Percentiles rank a stretch among this genome's conserved stretches.
Evolutionary conservation across 2,113 vertebrate species (phyloP).

Genomic region (Galbula dea): DNA sequence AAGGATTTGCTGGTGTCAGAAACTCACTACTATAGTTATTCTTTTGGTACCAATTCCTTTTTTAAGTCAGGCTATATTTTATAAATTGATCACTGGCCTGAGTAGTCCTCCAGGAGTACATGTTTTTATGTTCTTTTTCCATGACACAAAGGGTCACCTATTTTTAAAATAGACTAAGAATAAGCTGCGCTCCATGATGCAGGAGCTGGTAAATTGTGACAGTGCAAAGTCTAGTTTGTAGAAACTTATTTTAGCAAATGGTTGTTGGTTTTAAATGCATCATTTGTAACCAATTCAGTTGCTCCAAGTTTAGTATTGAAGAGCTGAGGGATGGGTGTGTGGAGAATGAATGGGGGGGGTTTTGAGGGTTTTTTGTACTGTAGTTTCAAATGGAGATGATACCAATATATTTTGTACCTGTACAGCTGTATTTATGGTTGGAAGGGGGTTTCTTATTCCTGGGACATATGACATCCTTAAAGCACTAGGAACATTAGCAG

Average conservation of each 20-base stretch:
- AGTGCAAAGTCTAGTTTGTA: constrained; percentile 52
- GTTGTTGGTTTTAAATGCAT: constrained; percentile 10
- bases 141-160: constrained; percentile 66
- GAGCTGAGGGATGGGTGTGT: not conserved
- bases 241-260: constrained; percentile 62
- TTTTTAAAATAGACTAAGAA: constrained; percentile 77
- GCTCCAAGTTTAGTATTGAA: constrained; percentile 26
- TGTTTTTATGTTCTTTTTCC: constrained; percentile 61
- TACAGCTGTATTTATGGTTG: constrained; percentile 52
- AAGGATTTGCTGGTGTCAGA: not conserved
- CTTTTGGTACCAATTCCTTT: constrained; percentile 52
- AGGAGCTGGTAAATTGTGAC: constrained; percentile 58
- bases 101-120: constrained; percentile 23
- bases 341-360: constrained; percentile 16
- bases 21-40: not conserved
- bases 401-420: constrained; percentile 64
- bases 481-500: constrained; percentile 36
- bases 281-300: constrained; percentile 48
- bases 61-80: constrained; percentile 40
- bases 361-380: constrained; percentile 44
- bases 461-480: not conserved
- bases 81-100: constrained; percentile 27
- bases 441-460: constrained; percentile 44
- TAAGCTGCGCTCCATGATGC: constrained; percentile 67
- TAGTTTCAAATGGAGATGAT: constrained; percentile 54